Evolutionary conservation across 2,888 invertebrate species (phyloP), one percentile per base, ranked within the genome.

Genomic region (Leptura quadrifasciata): DNA sequence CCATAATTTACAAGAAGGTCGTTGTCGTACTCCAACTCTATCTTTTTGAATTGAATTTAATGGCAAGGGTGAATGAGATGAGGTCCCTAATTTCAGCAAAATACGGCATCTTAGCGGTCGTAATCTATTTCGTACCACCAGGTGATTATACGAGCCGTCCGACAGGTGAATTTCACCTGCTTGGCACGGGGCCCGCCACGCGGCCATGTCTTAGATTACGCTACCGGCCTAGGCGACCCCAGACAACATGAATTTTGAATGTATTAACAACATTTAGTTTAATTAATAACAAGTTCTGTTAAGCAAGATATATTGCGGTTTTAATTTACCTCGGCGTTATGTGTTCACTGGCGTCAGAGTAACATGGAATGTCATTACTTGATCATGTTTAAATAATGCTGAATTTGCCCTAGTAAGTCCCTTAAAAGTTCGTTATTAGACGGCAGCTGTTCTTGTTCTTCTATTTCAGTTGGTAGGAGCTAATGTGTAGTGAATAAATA

Each of bases 111-210:
- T 76, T 74, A 67, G 75, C 76, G 74, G 64, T 57, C 69, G 75
- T 67, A 80, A 80, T 80, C 79, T 79, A 79, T 80, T 75, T 76
- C 74, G 73, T 76, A 76, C 73, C 77, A 77, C 74, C 80, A 78
- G 81, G 80, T 81, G 81, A 81, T 81, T 81, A 79, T 71, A n/a
- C 65, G 68, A 76, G 77, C 67, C 63, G 74, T 76, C 78, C 77
- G 81, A 83, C 85, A 85, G 85, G 85, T 85, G 85, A 81, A 85
- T 60, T 84, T 84, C 85, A 85, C 85, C 85, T 85, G 85, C 82
- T 79, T 77, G 83, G 84, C 84, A 83, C 83, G 77, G 82, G 83
- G 83, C 77, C 76, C 75, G 81, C 77, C 84, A 83, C 84, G 81
- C 76, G 84, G 81, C 76, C 82, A 55, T 17, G 64, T 73, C 70